Evolutionary conservation across 2,888 invertebrate genomes (phyloP), one percentile per base, ranked within the genome.

Genomic region (Chrysolina americana): DNA sequence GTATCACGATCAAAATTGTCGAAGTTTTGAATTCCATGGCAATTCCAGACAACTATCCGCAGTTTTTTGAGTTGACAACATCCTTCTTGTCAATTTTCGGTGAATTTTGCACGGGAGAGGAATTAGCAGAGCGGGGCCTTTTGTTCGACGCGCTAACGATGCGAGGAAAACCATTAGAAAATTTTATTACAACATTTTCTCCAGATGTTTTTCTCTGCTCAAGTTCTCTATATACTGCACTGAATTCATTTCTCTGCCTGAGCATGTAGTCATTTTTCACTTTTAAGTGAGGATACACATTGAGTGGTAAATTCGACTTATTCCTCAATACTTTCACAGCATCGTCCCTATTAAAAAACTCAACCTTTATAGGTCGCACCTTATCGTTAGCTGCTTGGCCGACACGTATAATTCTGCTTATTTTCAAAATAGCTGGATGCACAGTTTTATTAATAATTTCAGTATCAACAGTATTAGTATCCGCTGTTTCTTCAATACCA

Each of bases 241-340:
- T 36, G 8, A 36, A 36, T 36, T 36, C 4, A 36, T 36, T 28
- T 63, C 63, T 63, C n/a, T 63, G 41, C n/a, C 41, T 63, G 19
- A 19, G 15, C 3, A n/a, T 63, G n/a, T 63, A 36, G n/a, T 63
- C 63, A 63, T 63, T 63, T 41, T 63, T 63, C 11, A 63, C 63
- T 41, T 44, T 44, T 8, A 41, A 15, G 10, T 41, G 41, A 15
- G 63, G 36, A 36, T 63, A 41, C 19, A 11, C 36, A 36, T 63
- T 36, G 41, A 63, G 15, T 36, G 63, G 63, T 63, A 41, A 63
- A 36, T 63, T 36, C 19, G 41, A 41, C 41, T 63, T 63, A 63
- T 36, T 63, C 41, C 63, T 63, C 15, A 63, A n/a, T 28, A 36
- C 63, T 63, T 63, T 63, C 19, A 11, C 23, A 28, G 62, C 62